Base-by-base conservation (phyloP, 2,888 invertebrate genomes). In the Pyrocoelia pectoralis region DNA sequence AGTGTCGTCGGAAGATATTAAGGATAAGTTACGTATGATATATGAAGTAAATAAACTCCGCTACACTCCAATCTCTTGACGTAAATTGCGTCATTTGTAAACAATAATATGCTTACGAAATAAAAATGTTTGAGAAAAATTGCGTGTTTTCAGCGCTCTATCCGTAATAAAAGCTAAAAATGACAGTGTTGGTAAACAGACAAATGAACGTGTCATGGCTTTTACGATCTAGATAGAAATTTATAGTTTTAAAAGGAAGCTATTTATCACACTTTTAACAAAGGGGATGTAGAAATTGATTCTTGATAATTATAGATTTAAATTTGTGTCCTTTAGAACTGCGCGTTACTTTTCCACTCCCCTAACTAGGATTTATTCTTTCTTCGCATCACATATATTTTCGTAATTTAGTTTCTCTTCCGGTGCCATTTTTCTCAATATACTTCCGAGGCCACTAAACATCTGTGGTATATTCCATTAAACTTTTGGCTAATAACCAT, bases 371-470 rank as follows among this genome's bases (percentile, higher is more conserved):
- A 81, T 81, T 80, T 80, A 81, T 80, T 75, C 73, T 73, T 70
- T 74, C 70, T 74, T 75, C 75, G 73, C 77, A 77, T 78, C 80
- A 79, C 79, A 80, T 80, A 79, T 78, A 80, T 80, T 78, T 76
- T 72, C 72, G 78, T 80, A 80, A 81, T 80, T 80, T 80, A 74
- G 77, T 74, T n/a, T 75, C 77, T 76, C 79, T 78, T 77, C 77
- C 77, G 76, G 74, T 77, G 76, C 79, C 77, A 80, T 80, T 81
- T 80, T 80, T 80, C 80, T 80, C 79, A 79, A 80, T 80, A 80
- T 77, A 77, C 77, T 75, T 77, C 73, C 71, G 71, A 71, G 72
- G 73, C 76, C 73, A 74, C 78, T 76, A 77, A 79, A 78, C 79
- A 80, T 79, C 77, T 76, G 77, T 76, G 77, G 78, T 79, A 78